A percentile compares a stretch with the other conserved stretches of the same genome.
Conservation (phyloP, 2,113 vertebrate genomes). For the Campylomormyrus numenius region DNA sequence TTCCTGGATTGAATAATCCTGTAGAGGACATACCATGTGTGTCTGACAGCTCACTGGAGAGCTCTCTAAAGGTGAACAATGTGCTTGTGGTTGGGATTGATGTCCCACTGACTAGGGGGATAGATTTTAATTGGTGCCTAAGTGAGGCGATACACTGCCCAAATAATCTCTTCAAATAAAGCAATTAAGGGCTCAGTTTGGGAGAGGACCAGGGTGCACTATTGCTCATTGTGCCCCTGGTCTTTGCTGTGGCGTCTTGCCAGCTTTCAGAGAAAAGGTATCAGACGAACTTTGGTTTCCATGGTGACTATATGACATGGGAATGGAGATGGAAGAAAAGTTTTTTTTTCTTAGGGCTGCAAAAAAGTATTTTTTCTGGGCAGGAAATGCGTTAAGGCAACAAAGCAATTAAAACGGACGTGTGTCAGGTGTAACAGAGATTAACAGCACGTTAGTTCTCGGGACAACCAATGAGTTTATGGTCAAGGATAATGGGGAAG, state of each 20-base stretch:
- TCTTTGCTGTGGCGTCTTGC: not conserved
- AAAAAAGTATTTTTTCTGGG: not conserved
- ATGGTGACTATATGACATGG: not conserved
- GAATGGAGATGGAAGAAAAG: not conserved
- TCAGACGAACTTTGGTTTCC: not conserved
- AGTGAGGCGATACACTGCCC: not conserved
- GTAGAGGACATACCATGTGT: not conserved
- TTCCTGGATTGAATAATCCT: not conserved
- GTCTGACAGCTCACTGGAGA: not conserved
- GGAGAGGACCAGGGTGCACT: not conserved
- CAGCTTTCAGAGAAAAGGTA: not conserved
- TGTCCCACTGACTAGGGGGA: not conserved
- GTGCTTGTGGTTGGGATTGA: not conserved
- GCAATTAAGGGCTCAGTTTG: not conserved
- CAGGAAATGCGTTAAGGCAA: not conserved
- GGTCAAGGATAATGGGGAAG: not conserved
- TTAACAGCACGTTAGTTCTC: not conserved
- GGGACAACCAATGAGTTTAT: not conserved
- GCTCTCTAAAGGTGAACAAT: not conserved
- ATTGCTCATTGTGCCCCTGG: not conserved
- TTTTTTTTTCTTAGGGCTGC: not conserved
- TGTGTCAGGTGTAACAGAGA: not conserved
- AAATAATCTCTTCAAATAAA: conserved; percentile 13
- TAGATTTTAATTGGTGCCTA: not conserved
- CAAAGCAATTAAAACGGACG: not conserved